A percentile compares a stretch with the other conserved stretches of the same genome.
Evolutionary conservation across 2,888 invertebrate species (phyloP).

Genomic region (Synergus itoensis): DNA sequence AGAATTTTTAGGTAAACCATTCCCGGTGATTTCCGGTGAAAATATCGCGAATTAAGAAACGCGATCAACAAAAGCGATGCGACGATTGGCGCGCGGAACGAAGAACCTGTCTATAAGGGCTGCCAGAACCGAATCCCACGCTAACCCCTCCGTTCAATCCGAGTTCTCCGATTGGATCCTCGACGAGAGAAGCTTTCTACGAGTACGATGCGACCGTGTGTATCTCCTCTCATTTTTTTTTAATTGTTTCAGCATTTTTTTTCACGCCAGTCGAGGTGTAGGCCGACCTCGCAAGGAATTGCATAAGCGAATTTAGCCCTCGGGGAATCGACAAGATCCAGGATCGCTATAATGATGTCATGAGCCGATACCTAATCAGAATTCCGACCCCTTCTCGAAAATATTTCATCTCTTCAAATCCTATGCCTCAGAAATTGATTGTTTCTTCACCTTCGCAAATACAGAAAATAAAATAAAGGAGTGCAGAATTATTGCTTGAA

Average conservation of each 20-base stretch:
- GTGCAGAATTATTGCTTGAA: background rate
- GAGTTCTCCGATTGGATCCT: slow-evolving; percentile 52
- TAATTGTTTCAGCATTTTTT: slow-evolving; percentile 34
- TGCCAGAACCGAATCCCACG: slow-evolving; percentile 55
- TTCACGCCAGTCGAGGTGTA: slow-evolving; percentile 20
- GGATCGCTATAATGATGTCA: slow-evolving; percentile 24
- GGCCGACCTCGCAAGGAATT: slow-evolving; percentile 19
- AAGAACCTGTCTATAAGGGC: slow-evolving; percentile 58
- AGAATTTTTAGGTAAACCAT: slow-evolving; percentile 20
- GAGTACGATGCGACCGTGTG: slow-evolving; percentile 34
- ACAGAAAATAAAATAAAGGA: background rate
- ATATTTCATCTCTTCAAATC: background rate
- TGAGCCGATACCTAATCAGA: background rate
- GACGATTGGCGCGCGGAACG: slow-evolving; percentile 56
- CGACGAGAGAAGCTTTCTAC: slow-evolving; percentile 43
- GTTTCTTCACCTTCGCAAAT: background rate
- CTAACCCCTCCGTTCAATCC: slow-evolving; percentile 53
- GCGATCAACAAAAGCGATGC: slow-evolving; percentile 48
- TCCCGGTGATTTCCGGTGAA: background rate
- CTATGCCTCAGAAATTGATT: background rate
- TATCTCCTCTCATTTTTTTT: slow-evolving; percentile 34
- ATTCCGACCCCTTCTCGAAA: background rate
- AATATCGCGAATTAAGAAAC: slow-evolving; percentile 28
- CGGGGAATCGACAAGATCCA: background rate
- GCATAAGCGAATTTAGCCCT: slow-evolving; percentile 26